Conservation (phyloP, 2,888 invertebrate genomes). For the Diogma glabrata region DNA sequence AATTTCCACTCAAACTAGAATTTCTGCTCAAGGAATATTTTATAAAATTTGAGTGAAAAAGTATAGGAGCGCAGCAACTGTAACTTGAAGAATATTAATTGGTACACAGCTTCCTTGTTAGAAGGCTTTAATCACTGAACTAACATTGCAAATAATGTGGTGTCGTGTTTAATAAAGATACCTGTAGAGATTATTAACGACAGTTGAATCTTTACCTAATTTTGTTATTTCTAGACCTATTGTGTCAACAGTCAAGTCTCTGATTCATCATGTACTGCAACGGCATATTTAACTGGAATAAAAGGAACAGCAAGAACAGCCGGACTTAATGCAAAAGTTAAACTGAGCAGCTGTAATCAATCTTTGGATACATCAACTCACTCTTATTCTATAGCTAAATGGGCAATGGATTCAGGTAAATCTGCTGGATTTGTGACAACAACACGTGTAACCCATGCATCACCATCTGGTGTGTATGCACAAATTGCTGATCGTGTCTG, state of each 20-base stretch:
- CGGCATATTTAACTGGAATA: conserved; percentile 66
- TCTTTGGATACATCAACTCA: conserved; percentile 44
- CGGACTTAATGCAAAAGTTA: conserved; percentile 57
- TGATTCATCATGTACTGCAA: conserved; percentile 74
- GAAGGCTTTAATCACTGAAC: no score
- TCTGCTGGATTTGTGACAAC: conserved; percentile 61
- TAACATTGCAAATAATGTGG: no score
- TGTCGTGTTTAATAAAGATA: no score
- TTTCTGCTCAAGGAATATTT: no score
- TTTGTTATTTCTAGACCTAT: conserved; percentile 47
- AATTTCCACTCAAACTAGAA: no score
- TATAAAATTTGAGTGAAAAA: no score
- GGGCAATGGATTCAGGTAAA: conserved; percentile 56
- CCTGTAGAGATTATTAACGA: no score
- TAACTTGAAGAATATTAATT: no score
- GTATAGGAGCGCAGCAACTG: no score
- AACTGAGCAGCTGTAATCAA: conserved; percentile 48
- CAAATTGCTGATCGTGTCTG: conserved; percentile 56
- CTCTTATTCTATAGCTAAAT: conserved; percentile 54
- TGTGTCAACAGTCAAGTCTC: conserved; percentile 63
- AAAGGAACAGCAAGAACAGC: conserved; percentile 67
- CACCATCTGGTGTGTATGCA: conserved; percentile 55
- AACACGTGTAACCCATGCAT: conserved; percentile 67
- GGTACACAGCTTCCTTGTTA: no score
- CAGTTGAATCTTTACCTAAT: conserved; percentile 52